Conservation (phyloP, 2,888 invertebrate species). For the Mimachlamys varia region DNA sequence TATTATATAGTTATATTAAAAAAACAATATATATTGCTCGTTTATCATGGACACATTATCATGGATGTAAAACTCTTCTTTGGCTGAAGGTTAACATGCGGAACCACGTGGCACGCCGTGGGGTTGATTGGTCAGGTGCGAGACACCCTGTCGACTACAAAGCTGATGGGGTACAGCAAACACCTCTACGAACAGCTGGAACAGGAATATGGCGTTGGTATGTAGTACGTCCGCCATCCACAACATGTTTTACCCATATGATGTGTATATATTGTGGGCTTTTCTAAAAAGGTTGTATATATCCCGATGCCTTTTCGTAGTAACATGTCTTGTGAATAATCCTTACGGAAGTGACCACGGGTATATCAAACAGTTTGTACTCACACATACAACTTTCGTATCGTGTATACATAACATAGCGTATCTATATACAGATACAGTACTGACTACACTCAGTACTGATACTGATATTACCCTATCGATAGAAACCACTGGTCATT, state of each 20-base stretch:
- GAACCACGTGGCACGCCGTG: constrained; percentile 80
- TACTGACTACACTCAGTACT: no score
- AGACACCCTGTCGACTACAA: constrained; percentile 88
- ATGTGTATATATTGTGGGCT: no score
- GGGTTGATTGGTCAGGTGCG: constrained; percentile 78
- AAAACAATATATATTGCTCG: no score
- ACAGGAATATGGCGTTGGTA: constrained; percentile 73
- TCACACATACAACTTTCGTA: no score
- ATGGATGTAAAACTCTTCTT: background rate
- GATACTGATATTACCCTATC: no score
- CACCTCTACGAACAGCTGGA: constrained; percentile 77
- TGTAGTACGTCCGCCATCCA: constrained; percentile 24
- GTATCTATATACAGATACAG: no score
- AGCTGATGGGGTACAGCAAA: constrained; percentile 78
- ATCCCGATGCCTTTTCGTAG: background rate
- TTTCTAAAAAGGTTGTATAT: background rate
- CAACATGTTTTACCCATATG: no score
- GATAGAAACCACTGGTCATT: no score
- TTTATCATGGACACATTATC: no score
- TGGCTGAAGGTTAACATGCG: constrained; percentile 75
- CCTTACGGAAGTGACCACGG: background rate
- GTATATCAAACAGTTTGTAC: background rate
- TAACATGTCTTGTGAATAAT: background rate
- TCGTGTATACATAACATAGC: background rate
- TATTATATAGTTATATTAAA: no score